These are phyloP conservation scores for Cichladusa arquata DNA, from an alignment of 2,113 vertebrate genomes.

Conservation along the genomic window DNA sequence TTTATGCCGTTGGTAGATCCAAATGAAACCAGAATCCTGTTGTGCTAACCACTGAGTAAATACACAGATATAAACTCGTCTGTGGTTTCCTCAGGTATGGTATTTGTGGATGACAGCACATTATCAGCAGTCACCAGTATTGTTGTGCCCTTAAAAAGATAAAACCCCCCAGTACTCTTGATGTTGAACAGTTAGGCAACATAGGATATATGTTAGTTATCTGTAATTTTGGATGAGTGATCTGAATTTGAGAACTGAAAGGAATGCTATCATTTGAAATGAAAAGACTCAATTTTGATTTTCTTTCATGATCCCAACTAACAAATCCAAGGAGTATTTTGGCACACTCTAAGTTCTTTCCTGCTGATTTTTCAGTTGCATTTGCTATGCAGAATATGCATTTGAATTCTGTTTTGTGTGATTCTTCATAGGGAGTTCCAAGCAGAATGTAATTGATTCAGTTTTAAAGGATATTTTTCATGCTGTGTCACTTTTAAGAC, in stretches of 20 bases:
- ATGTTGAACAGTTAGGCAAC: not conserved
- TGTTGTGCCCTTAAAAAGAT: not conserved
- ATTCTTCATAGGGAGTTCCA: not conserved
- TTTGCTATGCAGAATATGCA: not conserved
- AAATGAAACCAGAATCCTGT: not conserved
- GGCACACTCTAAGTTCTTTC: not conserved
- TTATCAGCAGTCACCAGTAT: not conserved
- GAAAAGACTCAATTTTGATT: not conserved
- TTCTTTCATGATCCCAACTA: not conserved
- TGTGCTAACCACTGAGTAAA: not conserved
- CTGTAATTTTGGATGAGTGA: not conserved
- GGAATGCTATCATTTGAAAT: not conserved
- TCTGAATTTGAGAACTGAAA: not conserved
- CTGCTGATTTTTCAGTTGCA: not conserved
- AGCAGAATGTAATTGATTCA: not conserved
- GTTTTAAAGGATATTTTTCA: not conserved
- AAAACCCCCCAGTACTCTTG: not conserved
- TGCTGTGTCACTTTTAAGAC: not conserved
- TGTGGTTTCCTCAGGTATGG: not conserved
- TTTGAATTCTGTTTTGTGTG: not conserved
- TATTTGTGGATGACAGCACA: not conserved
- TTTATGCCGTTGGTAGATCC: not conserved
- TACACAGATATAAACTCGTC: not conserved
- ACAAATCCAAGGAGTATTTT: not conserved
- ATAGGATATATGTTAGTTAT: not conserved